Evolutionary conservation across 2,113 vertebrate species (phyloP), one percentile per base, ranked within the genome.

Genomic region (Oncorhynchus keta): DNA sequence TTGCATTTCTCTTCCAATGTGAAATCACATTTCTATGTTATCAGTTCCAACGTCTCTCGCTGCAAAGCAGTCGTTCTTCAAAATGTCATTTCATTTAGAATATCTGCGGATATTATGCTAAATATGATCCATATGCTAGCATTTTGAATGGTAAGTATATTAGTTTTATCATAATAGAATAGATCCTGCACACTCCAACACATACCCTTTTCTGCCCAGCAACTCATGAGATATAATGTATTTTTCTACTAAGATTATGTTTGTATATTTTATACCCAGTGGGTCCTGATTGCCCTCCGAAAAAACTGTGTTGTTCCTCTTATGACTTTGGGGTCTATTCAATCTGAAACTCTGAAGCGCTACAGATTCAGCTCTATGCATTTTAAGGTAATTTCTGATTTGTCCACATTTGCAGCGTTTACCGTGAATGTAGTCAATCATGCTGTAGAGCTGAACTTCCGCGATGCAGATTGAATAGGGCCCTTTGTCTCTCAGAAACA

Each of bases 21-120:
- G 90, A 91, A 92, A 89, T 87, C 84, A 87, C 84, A 90, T 92
- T 90, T 91, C 87, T 89, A 86, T 86, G 83, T 92, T 91, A 91
- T 92, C 87, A 72, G 88, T 85, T 85, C 88, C 81, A 49, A 73
- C 83, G 51, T 72, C 85, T 80, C 85, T 85, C 81, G 79, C 80
- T 74, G 70, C 80, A 83, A 84, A 85, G 88, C 83, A 86, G 86
- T 84, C 76, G 74, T 86, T 74, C 83, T 86, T 86, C 74, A 76
- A 83, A 80, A 87, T 86, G 80, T 88, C 86, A 89, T 91, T 88
- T 83, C 87, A 83, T 76, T 45, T 84, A 51, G 84, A 81, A 83
- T 89, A 87, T 89, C 88, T 92, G 83, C 77, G 59, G 49, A 85
- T 83, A 83, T 87, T 89, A 90, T 87, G 84, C 84, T 83, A 86